Evolutionary conservation across 1,140 invertebrate species (phyloP).

Genomic region (Apis cerana): DNA sequence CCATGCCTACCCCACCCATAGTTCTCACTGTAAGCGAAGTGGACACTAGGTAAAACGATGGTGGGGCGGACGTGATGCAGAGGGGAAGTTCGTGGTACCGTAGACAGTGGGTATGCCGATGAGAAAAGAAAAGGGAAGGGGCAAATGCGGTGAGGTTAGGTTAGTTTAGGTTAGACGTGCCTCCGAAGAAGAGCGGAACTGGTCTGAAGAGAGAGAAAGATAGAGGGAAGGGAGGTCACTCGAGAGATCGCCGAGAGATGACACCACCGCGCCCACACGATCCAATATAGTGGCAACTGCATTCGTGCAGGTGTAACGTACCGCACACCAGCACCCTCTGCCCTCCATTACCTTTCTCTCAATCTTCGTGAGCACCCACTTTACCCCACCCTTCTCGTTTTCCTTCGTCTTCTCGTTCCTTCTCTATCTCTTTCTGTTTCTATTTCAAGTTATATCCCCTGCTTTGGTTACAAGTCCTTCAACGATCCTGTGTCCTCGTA

Average conservation of each 20-base stretch:
- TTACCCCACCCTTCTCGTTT: slow-evolving; percentile 11
- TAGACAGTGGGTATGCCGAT: slow-evolving; percentile 38
- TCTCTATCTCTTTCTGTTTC: slow-evolving; percentile 26
- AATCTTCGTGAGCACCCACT: slow-evolving; percentile 28
- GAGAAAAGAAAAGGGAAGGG: slow-evolving; percentile 45
- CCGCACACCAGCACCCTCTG: slow-evolving; percentile 47
- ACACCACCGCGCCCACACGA: slow-evolving; percentile 75
- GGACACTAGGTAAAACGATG: slow-evolving; percentile 68
- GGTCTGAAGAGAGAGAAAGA: slow-evolving; percentile 41
- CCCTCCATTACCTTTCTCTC: slow-evolving; percentile 32
- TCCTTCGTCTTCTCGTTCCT: slow-evolving; percentile 24
- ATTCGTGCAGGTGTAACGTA: slow-evolving; percentile 74
- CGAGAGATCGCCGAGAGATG: slow-evolving; percentile 77
- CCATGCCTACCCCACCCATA: slow-evolving; percentile 58
- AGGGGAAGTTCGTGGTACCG: slow-evolving; percentile 58
- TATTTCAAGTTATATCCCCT: slow-evolving; percentile 23
- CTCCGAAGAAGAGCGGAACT: slow-evolving; percentile 70
- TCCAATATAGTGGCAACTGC: slow-evolving; percentile 64
- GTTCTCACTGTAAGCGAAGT: slow-evolving; percentile 67
- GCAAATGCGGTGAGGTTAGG: slow-evolving; percentile 56
- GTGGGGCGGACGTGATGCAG: slow-evolving; percentile 40
- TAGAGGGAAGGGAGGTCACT: slow-evolving; percentile 66
- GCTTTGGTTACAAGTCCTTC: slow-evolving; percentile 35
- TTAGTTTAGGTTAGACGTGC: slow-evolving; percentile 73
- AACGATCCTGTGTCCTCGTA: slow-evolving; percentile 59